Evolutionary conservation across 1,140 invertebrate species (phyloP).

Genomic region (Mesaphorura yosii): DNA sequence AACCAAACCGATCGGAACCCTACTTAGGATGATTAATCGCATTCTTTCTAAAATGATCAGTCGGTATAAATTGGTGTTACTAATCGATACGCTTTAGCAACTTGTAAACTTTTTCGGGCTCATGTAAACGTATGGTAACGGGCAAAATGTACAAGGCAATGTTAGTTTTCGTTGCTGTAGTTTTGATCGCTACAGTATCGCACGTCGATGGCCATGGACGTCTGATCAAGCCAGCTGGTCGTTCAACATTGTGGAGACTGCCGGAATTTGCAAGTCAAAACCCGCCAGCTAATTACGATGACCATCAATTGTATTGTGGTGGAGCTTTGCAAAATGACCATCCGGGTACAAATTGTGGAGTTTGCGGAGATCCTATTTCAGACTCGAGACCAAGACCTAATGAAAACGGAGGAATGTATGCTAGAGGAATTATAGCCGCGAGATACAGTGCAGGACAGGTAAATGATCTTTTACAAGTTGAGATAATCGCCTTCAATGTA

Average conservation of each 20-base stretch:
- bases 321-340: slow-evolving; percentile 31
- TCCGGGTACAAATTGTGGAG: slow-evolving; percentile 38
- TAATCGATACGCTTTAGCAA: too few species aligned
- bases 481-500: background rate
- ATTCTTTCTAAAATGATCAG: too few species aligned
- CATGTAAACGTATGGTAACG: too few species aligned
- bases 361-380: slow-evolving; percentile 37
- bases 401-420: slow-evolving; percentile 37
- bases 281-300: slow-evolving; percentile 44
- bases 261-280: slow-evolving; percentile 11
- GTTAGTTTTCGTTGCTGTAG: too few species aligned
- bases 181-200: too few species aligned
- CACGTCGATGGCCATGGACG: slow-evolving; percentile 18
- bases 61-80: too few species aligned
- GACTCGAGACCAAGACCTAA: slow-evolving; percentile 34
- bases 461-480: too few species aligned
- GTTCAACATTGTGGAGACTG: slow-evolving; percentile 42
- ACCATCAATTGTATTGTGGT: slow-evolving; percentile 44
- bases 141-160: too few species aligned
- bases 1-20: too few species aligned
- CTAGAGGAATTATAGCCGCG: slow-evolving; percentile 34
- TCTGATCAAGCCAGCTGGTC: slow-evolving; percentile 16
- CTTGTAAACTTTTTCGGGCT: too few species aligned
- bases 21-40: too few species aligned
- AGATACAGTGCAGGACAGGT: slow-evolving; percentile 32